These are phyloP conservation scores for Odontocerum albicorne DNA, from an alignment of 2,888 invertebrate species.

Conservation along the genomic window DNA sequence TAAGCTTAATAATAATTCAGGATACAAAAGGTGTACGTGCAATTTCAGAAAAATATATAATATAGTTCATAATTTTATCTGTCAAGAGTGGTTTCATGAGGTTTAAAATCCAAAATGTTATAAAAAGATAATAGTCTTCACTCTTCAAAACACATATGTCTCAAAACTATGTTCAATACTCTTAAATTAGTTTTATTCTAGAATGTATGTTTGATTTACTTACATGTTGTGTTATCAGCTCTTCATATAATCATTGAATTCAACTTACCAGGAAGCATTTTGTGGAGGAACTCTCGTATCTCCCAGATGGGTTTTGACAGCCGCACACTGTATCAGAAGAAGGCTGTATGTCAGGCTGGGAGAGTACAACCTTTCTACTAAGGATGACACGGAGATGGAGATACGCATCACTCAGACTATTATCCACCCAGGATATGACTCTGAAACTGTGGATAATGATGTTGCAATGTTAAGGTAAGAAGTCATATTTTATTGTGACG, in stretches of 20 bases:
- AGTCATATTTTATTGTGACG: too few species aligned
- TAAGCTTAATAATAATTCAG: too few species aligned
- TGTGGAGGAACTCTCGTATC: conserved; percentile 86
- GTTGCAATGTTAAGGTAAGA: conserved; percentile 77
- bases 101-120: too few species aligned
- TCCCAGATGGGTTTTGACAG: conserved; percentile 82
- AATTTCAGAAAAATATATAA: too few species aligned
- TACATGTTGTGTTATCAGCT: not conserved
- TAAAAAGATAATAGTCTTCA: too few species aligned
- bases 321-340: conserved; percentile 82
- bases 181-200: too few species aligned
- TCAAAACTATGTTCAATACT: too few species aligned
- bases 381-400: conserved; percentile 77
- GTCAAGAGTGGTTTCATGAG: too few species aligned
- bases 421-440: conserved; percentile 84
- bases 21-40: too few species aligned
- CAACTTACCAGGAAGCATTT: conserved; percentile 71
- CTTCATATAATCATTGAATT: too few species aligned
- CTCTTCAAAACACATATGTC: too few species aligned
- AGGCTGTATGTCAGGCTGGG: conserved; percentile 80
- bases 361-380: conserved; percentile 77
- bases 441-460: conserved; percentile 89
- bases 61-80: too few species aligned
- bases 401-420: conserved; percentile 73
- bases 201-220: not conserved